Evolutionary conservation across 2,113 vertebrate genomes (phyloP), one percentile per base, ranked within the genome.

Genomic region (Dermatemys mawii): DNA sequence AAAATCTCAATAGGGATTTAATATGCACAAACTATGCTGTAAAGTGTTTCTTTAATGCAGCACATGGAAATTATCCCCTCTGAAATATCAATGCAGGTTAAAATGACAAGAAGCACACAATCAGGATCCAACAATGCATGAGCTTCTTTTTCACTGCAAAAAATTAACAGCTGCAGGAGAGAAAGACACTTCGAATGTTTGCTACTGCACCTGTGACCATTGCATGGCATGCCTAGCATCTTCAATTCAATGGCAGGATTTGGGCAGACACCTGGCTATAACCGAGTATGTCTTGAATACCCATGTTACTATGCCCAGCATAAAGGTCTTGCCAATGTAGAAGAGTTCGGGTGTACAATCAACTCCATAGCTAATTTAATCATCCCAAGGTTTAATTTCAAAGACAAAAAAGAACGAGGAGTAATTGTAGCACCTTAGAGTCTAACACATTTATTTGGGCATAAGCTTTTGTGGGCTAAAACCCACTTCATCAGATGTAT

Each of bases 301-400:
- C 24, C 41, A 46, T 32, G 48, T 19, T 38, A 32, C 32, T 49
- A 6, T 63, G 81, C 46, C 41, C 26, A 82, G 55, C 41, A 82
- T 14, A 57, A 41, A 57, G 38, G 24, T 13, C 12, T 60, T 57
- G 26, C 46, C 55, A 55, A 17, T 46, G 22, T 2, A 78, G 13
- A 46, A 24, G 22, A 21, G n/a, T 6, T 3, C 6, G 2, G 29
- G 16, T 67, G 32, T 75, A 44, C n/a, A 5, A 38, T 19, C 19
- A 46, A 41, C 24, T 46, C 24, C 4, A 22, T 46, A 44, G 73
- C 22, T 27, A 11, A 75, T 46, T 44, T 27, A 75, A 24, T 75
- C 41, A 44, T 76, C 55, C 27, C 13, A 13, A 21, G 44, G 11
- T 29, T 84, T 0, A 0, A 2, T 1, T 38, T 14, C 53, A n/a